Evolutionary conservation across 1,140 invertebrate genomes (phyloP).

Genomic region (Hetaerina americana): DNA sequence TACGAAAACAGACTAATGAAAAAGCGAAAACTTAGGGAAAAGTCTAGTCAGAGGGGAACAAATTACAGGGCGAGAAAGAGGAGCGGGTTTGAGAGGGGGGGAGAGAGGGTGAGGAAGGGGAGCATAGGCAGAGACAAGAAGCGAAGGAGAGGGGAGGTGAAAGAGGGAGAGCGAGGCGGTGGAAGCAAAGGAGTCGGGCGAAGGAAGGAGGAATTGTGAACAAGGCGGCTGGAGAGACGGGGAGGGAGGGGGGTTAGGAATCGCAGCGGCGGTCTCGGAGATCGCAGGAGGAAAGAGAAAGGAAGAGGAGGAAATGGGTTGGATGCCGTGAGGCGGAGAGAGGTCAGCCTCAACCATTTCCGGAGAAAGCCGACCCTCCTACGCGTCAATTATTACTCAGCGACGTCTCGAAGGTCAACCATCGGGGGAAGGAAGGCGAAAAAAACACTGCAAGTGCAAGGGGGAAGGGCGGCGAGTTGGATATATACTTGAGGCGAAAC

Average conservation of each 20-base stretch:
- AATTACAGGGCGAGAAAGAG: not conserved
- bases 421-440: not conserved
- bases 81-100: not conserved
- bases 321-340: not conserved
- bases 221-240: not conserved
- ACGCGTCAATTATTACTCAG: not conserved
- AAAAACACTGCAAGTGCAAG: not conserved
- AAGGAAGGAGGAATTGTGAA: not conserved
- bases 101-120: not conserved
- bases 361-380: not conserved
- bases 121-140: not conserved
- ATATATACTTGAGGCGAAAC: no score
- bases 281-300: not conserved
- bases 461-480: not conserved
- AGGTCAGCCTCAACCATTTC: not conserved
- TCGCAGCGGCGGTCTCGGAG: not conserved
- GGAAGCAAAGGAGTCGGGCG: not conserved
- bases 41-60: not conserved
- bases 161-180: not conserved
- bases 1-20: no score
- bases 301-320: not conserved
- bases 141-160: not conserved
- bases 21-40: no score
- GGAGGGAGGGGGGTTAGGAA: not conserved
- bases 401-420: not conserved